Evolutionary conservation across 2,888 invertebrate species (phyloP).

Genomic region (Mactromeris polynyma): DNA sequence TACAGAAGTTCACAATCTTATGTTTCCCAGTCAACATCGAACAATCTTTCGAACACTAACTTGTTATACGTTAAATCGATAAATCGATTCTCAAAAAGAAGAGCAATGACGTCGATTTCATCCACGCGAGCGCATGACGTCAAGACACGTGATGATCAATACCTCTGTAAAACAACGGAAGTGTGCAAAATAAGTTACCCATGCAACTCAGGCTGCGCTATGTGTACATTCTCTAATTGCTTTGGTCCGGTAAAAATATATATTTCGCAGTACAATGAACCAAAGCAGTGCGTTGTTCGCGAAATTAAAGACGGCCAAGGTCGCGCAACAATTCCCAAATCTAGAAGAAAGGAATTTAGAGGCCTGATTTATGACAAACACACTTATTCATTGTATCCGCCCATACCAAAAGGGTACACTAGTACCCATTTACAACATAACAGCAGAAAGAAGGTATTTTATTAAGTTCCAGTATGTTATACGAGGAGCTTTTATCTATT

Average conservation of each 20-base stretch:
- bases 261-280: conserved; percentile 55
- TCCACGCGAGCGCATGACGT: background rate
- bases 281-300: conserved; percentile 38
- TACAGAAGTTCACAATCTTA: background rate
- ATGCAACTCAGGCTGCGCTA: conserved; percentile 60
- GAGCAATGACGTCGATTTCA: background rate
- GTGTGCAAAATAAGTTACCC: conserved; percentile 61
- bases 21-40: background rate
- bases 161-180: conserved; percentile 36
- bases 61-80: conserved; percentile 31
- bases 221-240: conserved; percentile 60
- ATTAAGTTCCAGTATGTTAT: background rate
- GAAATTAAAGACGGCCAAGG: conserved; percentile 68
- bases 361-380: conserved; percentile 67
- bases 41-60: conserved; percentile 7
- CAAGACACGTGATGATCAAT: background rate
- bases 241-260: conserved; percentile 66
- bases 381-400: conserved; percentile 60
- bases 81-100: background rate
- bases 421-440: conserved; percentile 24
- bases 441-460: conserved; percentile 33
- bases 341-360: conserved; percentile 61
- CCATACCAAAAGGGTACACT: conserved; percentile 53
- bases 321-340: conserved; percentile 51
- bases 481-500: too few species aligned